Percentiles rank a stretch among this genome's conserved stretches.
Evolutionary conservation across 2,888 invertebrate species (phyloP).

Genomic region (Leptinotarsa juncta): DNA sequence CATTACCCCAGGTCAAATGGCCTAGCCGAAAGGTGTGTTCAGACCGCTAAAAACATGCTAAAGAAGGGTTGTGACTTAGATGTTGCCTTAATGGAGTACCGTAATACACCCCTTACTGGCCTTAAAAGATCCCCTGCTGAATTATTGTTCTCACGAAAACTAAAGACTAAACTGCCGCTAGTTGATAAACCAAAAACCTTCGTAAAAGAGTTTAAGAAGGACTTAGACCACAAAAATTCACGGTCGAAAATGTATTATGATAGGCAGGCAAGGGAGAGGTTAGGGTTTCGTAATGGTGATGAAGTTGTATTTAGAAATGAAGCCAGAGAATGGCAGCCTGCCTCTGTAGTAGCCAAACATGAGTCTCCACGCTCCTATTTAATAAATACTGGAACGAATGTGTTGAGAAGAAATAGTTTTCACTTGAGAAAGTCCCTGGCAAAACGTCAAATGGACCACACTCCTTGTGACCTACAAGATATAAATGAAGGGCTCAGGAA

Average conservation of each 20-base stretch:
- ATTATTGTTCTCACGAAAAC: slow-evolving; percentile 7
- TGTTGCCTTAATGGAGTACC: slow-evolving; percentile 15
- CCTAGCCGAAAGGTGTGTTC: slow-evolving; percentile 37
- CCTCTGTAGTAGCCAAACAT: slow-evolving; percentile 1
- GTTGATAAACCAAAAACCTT: slow-evolving; percentile 3
- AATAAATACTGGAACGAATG: background rate
- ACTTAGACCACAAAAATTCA: slow-evolving; percentile 2
- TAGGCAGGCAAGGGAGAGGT: background rate
- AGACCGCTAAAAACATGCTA: slow-evolving; percentile 29
- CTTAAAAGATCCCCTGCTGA: slow-evolving; percentile 12
- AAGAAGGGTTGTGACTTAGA: slow-evolving; percentile 23
- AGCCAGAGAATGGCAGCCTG: slow-evolving; percentile 9
- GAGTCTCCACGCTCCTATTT: background rate
- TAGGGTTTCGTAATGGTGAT: slow-evolving; percentile 3
- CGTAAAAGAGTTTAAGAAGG: background rate
- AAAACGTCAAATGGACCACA: slow-evolving; percentile 3
- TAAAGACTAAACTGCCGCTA: slow-evolving; percentile 2
- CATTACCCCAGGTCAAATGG: slow-evolving; percentile 43
- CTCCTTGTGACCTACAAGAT: background rate
- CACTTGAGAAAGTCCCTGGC: background rate
- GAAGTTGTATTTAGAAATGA: slow-evolving; percentile 9
- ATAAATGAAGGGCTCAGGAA: slow-evolving; percentile 1
- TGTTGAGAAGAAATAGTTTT: slow-evolving; percentile 7
- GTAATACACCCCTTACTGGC: slow-evolving; percentile 18
- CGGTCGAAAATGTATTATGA: background rate